A percentile compares a stretch with the other conserved stretches of the same genome.
Conservation (phyloP, 2,888 invertebrate species). For the Drosophila formosana region DNA sequence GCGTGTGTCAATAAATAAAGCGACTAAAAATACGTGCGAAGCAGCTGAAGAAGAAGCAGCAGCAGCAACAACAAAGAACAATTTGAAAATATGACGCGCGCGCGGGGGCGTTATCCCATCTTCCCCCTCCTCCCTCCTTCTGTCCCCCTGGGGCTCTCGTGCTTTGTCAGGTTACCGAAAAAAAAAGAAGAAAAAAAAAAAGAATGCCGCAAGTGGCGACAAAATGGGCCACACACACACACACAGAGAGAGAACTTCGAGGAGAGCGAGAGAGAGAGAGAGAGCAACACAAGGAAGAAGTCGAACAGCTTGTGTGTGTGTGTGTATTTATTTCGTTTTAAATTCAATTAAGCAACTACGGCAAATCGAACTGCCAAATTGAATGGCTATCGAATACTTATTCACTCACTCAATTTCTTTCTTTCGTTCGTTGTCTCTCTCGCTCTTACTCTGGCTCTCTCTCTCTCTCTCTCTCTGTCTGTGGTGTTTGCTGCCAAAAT, state of each 20-base stretch:
- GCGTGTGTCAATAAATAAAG: slow-evolving; percentile 75
- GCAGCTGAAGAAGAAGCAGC: slow-evolving; percentile 33
- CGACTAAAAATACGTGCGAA: slow-evolving; percentile 68
- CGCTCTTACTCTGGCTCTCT: not conserved
- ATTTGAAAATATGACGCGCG: slow-evolving; percentile 59
- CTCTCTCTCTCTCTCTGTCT: not conserved
- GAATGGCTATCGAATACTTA: slow-evolving; percentile 30
- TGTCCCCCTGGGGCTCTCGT: not conserved
- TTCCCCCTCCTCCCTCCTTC: not conserved
- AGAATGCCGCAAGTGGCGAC: slow-evolving; percentile 30
- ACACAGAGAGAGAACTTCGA: slow-evolving; percentile 6
- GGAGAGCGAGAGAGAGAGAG: not conserved
- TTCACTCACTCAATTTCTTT: not conserved
- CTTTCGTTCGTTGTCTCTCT: not conserved
- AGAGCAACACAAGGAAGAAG: slow-evolving; percentile 8
- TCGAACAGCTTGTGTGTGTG: slow-evolving; percentile 4
- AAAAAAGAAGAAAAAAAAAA: not conserved
- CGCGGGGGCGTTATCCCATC: slow-evolving; percentile 45
- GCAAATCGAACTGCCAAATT: slow-evolving; percentile 37
- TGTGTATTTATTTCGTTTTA: slow-evolving; percentile 42
- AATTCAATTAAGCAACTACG: slow-evolving; percentile 60
- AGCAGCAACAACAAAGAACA: slow-evolving; percentile 15
- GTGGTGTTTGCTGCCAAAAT: slow-evolving; percentile 54
- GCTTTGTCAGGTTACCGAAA: slow-evolving; percentile 23
- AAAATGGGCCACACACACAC: slow-evolving; percentile 34